Conservation (phyloP, 2,888 invertebrate species). For the Pandemis corylana region DNA sequence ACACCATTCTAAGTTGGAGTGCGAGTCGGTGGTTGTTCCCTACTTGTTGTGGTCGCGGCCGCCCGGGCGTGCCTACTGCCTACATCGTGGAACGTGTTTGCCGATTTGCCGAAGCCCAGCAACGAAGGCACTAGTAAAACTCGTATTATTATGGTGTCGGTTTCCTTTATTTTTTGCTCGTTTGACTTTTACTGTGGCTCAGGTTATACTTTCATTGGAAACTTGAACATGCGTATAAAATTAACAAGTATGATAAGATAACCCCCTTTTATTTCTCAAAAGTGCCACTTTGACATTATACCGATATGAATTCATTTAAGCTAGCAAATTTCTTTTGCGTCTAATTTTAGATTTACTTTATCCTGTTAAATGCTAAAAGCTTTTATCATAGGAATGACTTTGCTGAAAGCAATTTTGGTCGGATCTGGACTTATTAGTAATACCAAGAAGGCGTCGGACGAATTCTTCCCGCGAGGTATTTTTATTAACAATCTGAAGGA, state of each 20-base stretch:
- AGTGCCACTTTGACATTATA: neutral
- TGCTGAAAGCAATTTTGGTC: conserved; percentile 31
- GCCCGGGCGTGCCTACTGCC: conserved; percentile 65
- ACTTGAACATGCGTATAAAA: neutral
- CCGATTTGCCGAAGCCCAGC: conserved; percentile 70
- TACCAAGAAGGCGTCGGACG: conserved; percentile 55
- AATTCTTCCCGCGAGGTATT: conserved; percentile 52
- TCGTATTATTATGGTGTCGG: conserved; percentile 65
- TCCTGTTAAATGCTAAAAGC: neutral
- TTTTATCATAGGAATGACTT: neutral
- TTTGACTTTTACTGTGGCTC: conserved; percentile 50
- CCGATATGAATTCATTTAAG: neutral
- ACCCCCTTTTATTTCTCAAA: neutral
- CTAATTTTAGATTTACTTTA: neutral
- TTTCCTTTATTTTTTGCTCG: conserved; percentile 58
- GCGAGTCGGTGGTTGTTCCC: conserved; percentile 57
- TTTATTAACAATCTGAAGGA: conserved; percentile 53
- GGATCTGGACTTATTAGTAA: conserved; percentile 44
- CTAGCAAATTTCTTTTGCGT: too few species aligned
- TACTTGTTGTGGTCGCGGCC: conserved; percentile 54
- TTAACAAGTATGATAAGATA: neutral
- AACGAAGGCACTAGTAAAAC: conserved; percentile 75
- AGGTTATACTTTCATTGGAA: conserved; percentile 51
- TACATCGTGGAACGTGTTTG: conserved; percentile 72
- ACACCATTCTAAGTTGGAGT: conserved; percentile 60